Evolutionary conservation across 1,140 invertebrate genomes (phyloP).

Genomic region (Amphibalanus amphitrite): DNA sequence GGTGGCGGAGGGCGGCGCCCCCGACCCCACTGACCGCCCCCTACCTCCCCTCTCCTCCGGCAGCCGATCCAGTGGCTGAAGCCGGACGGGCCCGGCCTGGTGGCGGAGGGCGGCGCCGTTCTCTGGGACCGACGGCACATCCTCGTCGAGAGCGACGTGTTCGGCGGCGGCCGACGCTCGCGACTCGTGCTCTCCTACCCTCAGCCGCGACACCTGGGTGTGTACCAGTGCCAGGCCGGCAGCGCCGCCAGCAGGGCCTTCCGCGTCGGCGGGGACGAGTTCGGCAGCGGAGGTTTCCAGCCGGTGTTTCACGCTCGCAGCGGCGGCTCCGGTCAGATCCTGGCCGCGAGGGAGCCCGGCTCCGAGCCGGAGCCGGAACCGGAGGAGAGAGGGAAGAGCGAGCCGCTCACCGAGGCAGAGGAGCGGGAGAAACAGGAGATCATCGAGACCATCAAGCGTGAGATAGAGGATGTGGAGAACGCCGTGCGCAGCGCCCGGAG

Average conservation of each 20-base stretch:
- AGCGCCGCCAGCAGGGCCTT: neutral
- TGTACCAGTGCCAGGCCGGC: neutral
- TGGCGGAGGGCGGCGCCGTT: neutral
- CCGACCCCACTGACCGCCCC: neutral
- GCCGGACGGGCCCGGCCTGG: neutral
- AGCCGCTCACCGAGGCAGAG: neutral
- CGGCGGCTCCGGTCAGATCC: neutral
- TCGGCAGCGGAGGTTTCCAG: neutral
- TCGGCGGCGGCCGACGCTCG: neutral
- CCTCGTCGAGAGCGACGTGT: neutral
- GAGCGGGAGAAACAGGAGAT: neutral
- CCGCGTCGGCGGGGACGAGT: neutral
- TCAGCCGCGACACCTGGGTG: neutral
- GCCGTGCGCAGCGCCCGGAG: too few species aligned
- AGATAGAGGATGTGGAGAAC: neutral
- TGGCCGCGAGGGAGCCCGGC: neutral
- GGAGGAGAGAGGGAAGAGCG: neutral
- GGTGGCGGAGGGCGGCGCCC: neutral
- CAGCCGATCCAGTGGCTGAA: conserved; percentile 1
- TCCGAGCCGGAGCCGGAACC: neutral
- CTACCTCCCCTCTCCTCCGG: neutral
- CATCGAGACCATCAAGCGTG: neutral
- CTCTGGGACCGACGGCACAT: neutral
- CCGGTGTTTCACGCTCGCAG: neutral
- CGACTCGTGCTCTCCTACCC: neutral